Evolutionary conservation across 2,113 vertebrate species (phyloP), one percentile per base, ranked within the genome.

Genomic region (Lamprologus callipterus): DNA sequence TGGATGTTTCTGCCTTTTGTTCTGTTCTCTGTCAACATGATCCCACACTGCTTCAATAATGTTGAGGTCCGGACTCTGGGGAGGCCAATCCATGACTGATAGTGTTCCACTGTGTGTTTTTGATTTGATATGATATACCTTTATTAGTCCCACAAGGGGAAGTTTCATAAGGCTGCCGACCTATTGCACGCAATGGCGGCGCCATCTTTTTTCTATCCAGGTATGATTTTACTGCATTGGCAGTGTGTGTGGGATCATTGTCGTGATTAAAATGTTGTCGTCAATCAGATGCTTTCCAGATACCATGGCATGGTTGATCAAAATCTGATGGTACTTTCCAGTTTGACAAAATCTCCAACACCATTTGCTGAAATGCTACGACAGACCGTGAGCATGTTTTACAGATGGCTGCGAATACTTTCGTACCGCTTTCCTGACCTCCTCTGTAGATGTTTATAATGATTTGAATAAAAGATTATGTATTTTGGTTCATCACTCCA

Each of bases 231-330:
- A 70, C 35, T 70, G 65, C n/a, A 9, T 16, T 70, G 35, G 12
- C 65, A 70, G 65, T 70, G 13, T 45, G n/a, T 26, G 42, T 73
- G 21, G 65, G 37, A 26, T 70, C 65, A 42, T 10, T 42, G 37
- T 10, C 1, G 1, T 73, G 37, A 9, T 45, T 13, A 73, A 73
- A 45, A 45, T 73, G 5, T 45, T 73, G n/a, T 7, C 5, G 9
- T 63, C 28, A 73, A 45, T 73, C 37, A 42, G 21, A 45, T 40
- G 37, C 21, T 45, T 73, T 73, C 37, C 65, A 45, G 65, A 73
- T 73, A 1, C 37, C n/a, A 73, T 73, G n/a, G 8, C 37, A 73
- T 42, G 11, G 65, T 45, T 9, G 65, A 73, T 26, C 37, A 26
- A 73, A 73, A 73, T 26, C 37, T 73, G n/a, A 73, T 45, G 21